Percentiles rank a stretch among this genome's conserved stretches.
These are phyloP conservation scores for Psylliodes chrysocephalus DNA, from an alignment of 2,888 invertebrate genomes.

Conservation along the genomic window DNA sequence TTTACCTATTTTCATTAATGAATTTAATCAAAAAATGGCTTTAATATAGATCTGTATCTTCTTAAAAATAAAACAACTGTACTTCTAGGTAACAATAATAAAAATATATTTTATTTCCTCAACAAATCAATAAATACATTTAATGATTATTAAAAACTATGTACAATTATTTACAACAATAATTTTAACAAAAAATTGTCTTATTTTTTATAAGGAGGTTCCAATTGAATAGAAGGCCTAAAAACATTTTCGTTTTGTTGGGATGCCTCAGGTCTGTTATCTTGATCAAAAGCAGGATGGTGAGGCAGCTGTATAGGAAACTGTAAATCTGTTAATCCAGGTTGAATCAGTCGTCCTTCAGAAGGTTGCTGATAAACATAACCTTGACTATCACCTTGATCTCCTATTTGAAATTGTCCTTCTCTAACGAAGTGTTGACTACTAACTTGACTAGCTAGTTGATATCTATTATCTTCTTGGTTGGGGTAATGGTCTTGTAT, in stretches of 20 bases:
- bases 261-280: constrained; percentile 36
- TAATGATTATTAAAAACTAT: constrained; percentile 14
- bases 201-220: constrained; percentile 52
- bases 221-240: constrained; percentile 52
- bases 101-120: background rate
- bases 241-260: constrained; percentile 42
- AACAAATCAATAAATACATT: background rate
- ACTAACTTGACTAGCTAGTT: constrained; percentile 40
- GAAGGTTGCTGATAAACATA: constrained; percentile 40
- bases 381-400: constrained; percentile 37
- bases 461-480: constrained; percentile 26
- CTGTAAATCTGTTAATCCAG: constrained; percentile 58
- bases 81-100: constrained; percentile 11
- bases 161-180: constrained; percentile 19
- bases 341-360: constrained; percentile 50
- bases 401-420: constrained; percentile 39
- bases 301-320: constrained; percentile 57
- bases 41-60: too few relatives aligned
- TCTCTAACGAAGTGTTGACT: constrained; percentile 37
- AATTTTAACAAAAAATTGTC: background rate
- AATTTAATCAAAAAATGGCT: too few relatives aligned
- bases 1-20: constrained; percentile 1
- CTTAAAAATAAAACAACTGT: too few relatives aligned
- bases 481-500: constrained; percentile 19
- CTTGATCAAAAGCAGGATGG: constrained; percentile 52